Conservation (phyloP, 1,140 invertebrate species). For the Pogonus chalceus region DNA sequence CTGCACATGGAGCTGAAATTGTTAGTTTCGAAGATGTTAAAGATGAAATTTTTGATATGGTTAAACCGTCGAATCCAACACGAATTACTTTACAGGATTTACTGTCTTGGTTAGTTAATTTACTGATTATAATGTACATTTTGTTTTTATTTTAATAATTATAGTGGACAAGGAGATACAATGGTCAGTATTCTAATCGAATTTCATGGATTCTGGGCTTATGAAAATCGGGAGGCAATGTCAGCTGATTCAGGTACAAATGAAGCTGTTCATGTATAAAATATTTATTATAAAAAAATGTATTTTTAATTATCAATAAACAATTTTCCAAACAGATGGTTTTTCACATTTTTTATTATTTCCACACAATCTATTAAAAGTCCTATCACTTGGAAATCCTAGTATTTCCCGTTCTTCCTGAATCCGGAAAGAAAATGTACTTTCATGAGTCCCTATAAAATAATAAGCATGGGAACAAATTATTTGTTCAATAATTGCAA, state of each 20-base stretch:
- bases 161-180: conserved; percentile 83
- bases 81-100: conserved; percentile 86
- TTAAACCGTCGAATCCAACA: conserved; percentile 73
- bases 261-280: conserved; percentile 37
- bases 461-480: conserved; percentile 80
- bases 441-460: conserved; percentile 87
- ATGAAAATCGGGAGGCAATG: conserved; percentile 82
- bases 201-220: conserved; percentile 92
- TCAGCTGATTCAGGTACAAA: conserved; percentile 44
- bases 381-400: conserved; percentile 67
- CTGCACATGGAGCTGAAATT: conserved; percentile 69
- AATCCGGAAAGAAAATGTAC: conserved; percentile 92
- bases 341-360: conserved; percentile 33
- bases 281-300: not conserved
- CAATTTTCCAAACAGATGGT: conserved; percentile 41
- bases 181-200: conserved; percentile 91
- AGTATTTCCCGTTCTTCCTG: conserved; percentile 95
- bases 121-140: not conserved
- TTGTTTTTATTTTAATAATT: too few relatives aligned
- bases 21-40: conserved; percentile 91
- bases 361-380: conserved; percentile 83
- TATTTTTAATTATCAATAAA: conserved; percentile 27
- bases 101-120: conserved; percentile 38
- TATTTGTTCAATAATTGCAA: conserved; percentile 94
- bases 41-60: conserved; percentile 98